Conservation (phyloP, 2,113 vertebrate genomes). For the Cettia cetti region DNA sequence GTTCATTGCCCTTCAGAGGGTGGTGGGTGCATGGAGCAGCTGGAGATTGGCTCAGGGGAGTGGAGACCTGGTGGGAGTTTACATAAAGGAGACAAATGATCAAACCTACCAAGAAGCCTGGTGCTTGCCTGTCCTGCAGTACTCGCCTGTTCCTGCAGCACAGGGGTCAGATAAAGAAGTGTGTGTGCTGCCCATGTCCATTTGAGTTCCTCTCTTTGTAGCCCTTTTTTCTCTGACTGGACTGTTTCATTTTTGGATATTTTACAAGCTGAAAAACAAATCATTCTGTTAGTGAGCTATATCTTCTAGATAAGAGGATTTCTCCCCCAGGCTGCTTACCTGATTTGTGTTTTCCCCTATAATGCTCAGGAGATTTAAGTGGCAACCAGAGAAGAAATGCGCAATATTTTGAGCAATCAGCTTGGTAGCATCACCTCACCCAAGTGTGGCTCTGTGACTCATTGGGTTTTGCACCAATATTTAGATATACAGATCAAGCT, state of each 20-base stretch:
- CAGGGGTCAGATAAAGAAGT: neutral
- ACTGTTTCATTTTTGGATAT: neutral
- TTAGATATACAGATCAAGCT: neutral
- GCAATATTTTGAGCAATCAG: neutral
- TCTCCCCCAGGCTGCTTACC: neutral
- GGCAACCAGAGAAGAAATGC: neutral
- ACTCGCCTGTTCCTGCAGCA: neutral
- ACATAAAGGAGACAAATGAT: neutral
- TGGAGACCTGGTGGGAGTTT: neutral
- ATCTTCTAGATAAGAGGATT: neutral
- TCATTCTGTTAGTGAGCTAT: neutral
- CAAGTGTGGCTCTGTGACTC: neutral
- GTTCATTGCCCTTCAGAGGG: neutral
- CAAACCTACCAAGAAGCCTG: neutral
- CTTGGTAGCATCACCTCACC: neutral
- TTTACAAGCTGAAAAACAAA: neutral
- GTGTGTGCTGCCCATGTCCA: neutral
- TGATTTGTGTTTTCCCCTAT: neutral
- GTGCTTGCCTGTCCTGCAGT: neutral
- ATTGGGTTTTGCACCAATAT: neutral
- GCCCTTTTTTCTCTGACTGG: neutral
- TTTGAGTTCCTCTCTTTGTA: neutral
- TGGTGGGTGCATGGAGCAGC: neutral
- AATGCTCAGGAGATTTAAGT: neutral
- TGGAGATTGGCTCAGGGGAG: neutral